A percentile compares a stretch with the other conserved stretches of the same genome.
These are phyloP conservation scores for Seira musarum DNA, from an alignment of 2,888 invertebrate genomes.

Conservation along the genomic window DNA sequence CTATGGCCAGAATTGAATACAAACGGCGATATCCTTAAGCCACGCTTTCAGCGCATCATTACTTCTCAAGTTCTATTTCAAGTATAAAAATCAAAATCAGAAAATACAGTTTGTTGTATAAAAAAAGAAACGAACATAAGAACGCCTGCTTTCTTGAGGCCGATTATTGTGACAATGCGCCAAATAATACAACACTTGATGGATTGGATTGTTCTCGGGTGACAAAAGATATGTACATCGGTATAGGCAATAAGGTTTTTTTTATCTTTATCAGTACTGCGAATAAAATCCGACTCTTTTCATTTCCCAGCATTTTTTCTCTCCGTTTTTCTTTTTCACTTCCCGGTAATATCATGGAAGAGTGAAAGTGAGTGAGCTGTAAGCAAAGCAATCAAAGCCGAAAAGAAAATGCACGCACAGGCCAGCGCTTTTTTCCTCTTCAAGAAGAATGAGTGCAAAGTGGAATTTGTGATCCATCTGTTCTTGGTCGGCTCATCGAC, in stretches of 20 bases:
- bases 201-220: slow-evolving; percentile 50
- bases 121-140: no score
- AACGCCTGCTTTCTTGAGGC: no score
- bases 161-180: neutral
- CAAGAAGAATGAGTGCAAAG: slow-evolving; percentile 25
- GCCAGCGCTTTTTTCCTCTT: slow-evolving; percentile 10
- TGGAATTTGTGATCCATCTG: slow-evolving; percentile 40
- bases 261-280: no score
- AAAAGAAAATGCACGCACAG: slow-evolving; percentile 5
- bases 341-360: slow-evolving; percentile 34
- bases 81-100: no score
- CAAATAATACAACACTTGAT: slow-evolving; percentile 43
- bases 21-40: no score
- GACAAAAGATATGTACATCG: slow-evolving; percentile 47
- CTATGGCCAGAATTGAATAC: no score
- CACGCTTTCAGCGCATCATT: no score
- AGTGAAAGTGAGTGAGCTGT: slow-evolving; percentile 52
- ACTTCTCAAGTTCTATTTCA: no score
- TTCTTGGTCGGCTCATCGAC: neutral
- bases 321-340: slow-evolving; percentile 17
- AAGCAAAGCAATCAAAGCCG: slow-evolving; percentile 55
- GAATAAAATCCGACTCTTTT: slow-evolving; percentile 8
- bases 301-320: slow-evolving; percentile 20
- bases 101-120: no score
- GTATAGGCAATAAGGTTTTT: slow-evolving; percentile 32